Percentiles rank a stretch among this genome's conserved stretches.
phyloP scores from a whole-genome alignment of 1,140 invertebrate genomes.

The Nilaparvata lugens region DNA sequence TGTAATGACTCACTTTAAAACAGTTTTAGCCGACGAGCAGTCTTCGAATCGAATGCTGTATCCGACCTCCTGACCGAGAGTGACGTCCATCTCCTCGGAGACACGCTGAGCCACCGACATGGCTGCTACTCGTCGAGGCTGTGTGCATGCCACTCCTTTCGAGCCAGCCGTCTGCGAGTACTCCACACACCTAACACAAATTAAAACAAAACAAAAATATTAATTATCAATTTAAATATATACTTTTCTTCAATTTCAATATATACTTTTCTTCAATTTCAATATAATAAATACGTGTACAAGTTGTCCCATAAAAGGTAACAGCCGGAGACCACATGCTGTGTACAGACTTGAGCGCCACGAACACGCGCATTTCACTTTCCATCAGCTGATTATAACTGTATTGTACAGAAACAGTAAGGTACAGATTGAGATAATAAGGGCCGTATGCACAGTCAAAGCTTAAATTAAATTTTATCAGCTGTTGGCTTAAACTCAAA shows the following conservation, averaged over 20 bases:
- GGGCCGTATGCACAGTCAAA: no score
- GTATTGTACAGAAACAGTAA: no score
- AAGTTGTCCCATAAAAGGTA: not conserved
- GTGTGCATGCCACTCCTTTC: constrained; percentile 93
- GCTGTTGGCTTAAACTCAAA: no score
- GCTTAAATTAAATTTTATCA: no score
- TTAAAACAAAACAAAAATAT: no score
- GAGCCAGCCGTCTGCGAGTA: constrained; percentile 61
- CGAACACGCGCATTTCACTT: no score
- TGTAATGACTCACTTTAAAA: constrained; percentile 58
- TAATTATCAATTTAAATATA: not conserved
- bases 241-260: no score
- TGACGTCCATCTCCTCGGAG: constrained; percentile 98
- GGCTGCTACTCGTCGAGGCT: constrained; percentile 93
- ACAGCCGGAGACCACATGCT: no score
- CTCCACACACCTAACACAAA: constrained; percentile 74
- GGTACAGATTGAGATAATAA: no score
- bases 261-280: constrained; percentile 1
- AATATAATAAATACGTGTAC: not conserved
- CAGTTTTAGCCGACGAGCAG: constrained; percentile 89
- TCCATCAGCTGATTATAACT: no score
- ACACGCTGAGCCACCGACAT: constrained; percentile 98
- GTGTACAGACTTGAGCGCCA: no score
- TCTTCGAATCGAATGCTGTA: constrained; percentile 99
- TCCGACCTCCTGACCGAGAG: constrained; percentile 94